Percentiles rank a stretch among this genome's conserved stretches.
These are phyloP conservation scores for Parotia lawesii DNA, from an alignment of 2,113 vertebrate genomes.

Conservation along the genomic window DNA sequence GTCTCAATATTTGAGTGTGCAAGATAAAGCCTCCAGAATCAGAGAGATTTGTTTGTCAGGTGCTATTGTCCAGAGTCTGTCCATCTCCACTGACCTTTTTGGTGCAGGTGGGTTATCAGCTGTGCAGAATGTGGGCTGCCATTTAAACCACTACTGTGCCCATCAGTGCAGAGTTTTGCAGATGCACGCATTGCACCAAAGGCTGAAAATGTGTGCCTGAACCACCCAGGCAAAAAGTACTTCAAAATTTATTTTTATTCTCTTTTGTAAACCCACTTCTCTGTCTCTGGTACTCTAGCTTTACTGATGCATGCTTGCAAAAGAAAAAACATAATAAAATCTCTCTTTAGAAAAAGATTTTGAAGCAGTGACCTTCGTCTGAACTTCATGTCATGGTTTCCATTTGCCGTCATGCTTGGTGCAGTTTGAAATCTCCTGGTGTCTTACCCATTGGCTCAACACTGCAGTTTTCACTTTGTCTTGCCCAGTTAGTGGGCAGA, in stretches of 20 bases:
- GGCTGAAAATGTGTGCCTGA: background rate
- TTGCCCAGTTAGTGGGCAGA: constrained; percentile 43
- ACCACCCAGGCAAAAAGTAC: background rate
- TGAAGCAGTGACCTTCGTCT: constrained; percentile 26
- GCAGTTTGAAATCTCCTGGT: constrained; percentile 47
- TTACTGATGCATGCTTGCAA: background rate
- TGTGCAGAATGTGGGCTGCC: background rate
- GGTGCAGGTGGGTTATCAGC: background rate
- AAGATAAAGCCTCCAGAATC: background rate
- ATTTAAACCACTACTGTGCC: background rate
- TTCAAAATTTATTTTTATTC: background rate
- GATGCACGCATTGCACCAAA: background rate
- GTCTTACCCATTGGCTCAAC: background rate
- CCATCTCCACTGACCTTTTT: background rate
- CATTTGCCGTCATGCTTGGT: background rate
- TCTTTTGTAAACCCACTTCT: background rate
- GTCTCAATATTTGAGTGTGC: background rate
- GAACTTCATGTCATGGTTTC: constrained; percentile 56
- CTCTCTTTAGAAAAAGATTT: background rate
- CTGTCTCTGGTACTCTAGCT: background rate
- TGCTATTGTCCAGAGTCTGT: background rate
- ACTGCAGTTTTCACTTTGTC: constrained; percentile 1
- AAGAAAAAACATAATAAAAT: background rate
- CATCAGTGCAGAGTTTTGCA: background rate
- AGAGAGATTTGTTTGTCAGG: background rate